These are phyloP conservation scores for Coreoperca whiteheadi DNA, from an alignment of 2,113 vertebrate genomes.

Conservation along the genomic window DNA sequence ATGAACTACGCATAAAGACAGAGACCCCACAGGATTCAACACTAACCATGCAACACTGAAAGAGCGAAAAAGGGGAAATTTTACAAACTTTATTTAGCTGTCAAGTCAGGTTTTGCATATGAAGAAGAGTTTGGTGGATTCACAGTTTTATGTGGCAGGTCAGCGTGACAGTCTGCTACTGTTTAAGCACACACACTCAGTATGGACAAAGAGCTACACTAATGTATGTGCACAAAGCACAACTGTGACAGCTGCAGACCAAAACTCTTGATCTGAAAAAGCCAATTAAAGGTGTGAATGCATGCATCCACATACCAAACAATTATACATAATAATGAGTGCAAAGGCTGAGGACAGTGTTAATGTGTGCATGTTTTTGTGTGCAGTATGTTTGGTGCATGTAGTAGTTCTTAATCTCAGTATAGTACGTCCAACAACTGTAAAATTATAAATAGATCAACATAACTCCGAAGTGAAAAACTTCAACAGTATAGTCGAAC, in stretches of 20 bases:
- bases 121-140: slow-evolving; percentile 1
- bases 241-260: slow-evolving; percentile 61
- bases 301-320: slow-evolving; percentile 51
- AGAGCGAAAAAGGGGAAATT: not conserved
- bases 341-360: slow-evolving; percentile 22
- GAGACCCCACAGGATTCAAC: not conserved
- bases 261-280: slow-evolving; percentile 59
- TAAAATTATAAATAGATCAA: slow-evolving; percentile 19
- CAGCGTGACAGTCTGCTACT: slow-evolving; percentile 22
- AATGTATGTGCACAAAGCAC: slow-evolving; percentile 12
- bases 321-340: slow-evolving; percentile 53
- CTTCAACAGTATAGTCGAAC: not conserved
- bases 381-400: slow-evolving; percentile 5
- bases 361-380: slow-evolving; percentile 25
- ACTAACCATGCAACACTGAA: not conserved
- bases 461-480: not conserved
- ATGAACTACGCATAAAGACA: not conserved
- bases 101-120: not conserved
- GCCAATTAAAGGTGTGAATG: slow-evolving; percentile 86
- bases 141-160: slow-evolving; percentile 11
- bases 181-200: slow-evolving; percentile 24
- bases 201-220: slow-evolving; percentile 28
- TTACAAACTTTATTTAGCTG: slow-evolving; percentile 10
- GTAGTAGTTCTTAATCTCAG: not conserved
- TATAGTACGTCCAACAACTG: not conserved